These are phyloP conservation scores for Athalia cordata DNA, from an alignment of 2,888 invertebrate species.

Conservation along the genomic window DNA sequence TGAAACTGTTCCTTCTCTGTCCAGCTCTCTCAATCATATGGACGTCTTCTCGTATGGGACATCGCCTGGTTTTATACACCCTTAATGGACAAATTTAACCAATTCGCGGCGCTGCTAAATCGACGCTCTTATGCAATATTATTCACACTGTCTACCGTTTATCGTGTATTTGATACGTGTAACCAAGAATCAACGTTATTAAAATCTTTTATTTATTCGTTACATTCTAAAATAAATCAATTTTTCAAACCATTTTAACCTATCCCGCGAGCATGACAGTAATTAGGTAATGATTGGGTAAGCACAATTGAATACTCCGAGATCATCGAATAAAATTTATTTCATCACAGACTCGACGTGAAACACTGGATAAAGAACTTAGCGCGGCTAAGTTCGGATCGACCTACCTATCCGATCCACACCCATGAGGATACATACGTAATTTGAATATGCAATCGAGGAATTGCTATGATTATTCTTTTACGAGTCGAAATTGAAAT, in stretches of 20 bases:
- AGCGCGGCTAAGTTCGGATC: too few species aligned
- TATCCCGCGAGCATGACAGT: too few species aligned
- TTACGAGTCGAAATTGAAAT: constrained; percentile 46
- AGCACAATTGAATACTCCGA: constrained; percentile 6
- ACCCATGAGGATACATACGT: not conserved
- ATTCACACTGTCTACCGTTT: not conserved
- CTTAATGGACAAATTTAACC: constrained; percentile 31
- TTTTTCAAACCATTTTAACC: not conserved
- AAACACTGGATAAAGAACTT: not conserved
- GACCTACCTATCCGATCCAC: not conserved
- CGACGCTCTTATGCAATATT: too few species aligned
- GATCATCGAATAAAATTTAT: constrained; percentile 18
- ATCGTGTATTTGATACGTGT: not conserved
- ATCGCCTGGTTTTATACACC: constrained; percentile 58
- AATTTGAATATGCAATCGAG: constrained; percentile 3
- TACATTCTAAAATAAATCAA: not conserved
- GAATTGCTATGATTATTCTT: constrained; percentile 16
- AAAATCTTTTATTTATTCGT: constrained; percentile 12
- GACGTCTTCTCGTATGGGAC: constrained; percentile 59
- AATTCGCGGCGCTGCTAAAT: too few species aligned
- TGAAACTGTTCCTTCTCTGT: constrained; percentile 55
- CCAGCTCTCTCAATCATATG: constrained; percentile 48
- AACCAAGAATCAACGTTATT: not conserved
- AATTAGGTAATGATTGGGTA: too few species aligned
- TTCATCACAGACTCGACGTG: constrained; percentile 39